These are phyloP conservation scores for Callaeas wilsoni DNA, from an alignment of 2,113 vertebrate genomes.

Conservation along the genomic window DNA sequence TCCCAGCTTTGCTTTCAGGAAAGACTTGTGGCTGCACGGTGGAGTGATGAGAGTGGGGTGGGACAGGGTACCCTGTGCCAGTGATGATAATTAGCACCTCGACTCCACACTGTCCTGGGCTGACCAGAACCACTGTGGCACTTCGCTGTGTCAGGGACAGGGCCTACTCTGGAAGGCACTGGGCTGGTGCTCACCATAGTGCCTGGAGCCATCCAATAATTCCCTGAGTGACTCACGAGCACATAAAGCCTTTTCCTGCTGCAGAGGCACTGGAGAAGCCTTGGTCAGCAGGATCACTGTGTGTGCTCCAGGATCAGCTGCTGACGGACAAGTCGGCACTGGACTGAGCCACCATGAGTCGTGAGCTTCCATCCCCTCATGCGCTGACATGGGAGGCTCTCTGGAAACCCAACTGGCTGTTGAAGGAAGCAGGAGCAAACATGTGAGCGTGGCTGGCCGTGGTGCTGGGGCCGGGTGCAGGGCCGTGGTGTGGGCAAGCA, in stretches of 20 bases:
- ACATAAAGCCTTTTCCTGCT: background rate
- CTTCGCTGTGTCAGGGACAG: background rate
- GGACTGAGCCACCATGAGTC: rapidly evolving
- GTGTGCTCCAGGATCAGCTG: background rate
- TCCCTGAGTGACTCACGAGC: background rate
- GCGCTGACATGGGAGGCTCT: background rate
- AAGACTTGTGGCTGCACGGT: rapidly evolving
- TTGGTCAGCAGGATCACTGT: background rate
- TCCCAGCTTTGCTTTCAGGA: background rate
- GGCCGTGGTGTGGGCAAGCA: background rate
- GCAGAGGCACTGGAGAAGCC: background rate
- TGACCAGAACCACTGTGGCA: background rate
- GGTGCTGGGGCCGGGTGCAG: background rate
- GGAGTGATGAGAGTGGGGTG: background rate
- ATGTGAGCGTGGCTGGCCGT: rapidly evolving
- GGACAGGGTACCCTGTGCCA: background rate
- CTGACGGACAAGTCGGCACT: rapidly evolving
- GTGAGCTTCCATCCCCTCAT: background rate
- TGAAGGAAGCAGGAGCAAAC: background rate
- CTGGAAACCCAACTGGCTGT: background rate
- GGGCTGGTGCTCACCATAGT: background rate
- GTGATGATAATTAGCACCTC: background rate
- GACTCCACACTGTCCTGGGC: rapidly evolving
- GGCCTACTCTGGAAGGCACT: background rate
- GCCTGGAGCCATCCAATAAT: background rate